Percentiles rank a stretch among this genome's conserved stretches.
Evolutionary conservation across 2,113 vertebrate genomes (phyloP).

Genomic region (Dicaeum eximium): DNA sequence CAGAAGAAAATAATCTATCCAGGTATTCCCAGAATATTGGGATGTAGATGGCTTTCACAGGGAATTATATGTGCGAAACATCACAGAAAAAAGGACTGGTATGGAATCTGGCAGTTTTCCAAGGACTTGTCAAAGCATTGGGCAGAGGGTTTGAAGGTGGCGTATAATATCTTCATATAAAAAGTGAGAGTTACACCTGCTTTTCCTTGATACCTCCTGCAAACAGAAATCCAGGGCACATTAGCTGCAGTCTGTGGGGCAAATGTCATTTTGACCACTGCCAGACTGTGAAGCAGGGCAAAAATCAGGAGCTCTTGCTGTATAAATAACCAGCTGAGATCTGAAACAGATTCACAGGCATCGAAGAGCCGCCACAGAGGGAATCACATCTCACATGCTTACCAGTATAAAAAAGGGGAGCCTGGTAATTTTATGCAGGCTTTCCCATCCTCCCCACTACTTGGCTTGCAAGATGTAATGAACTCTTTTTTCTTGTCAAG

Average conservation of each 20-base stretch:
- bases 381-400: neutral
- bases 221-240: neutral
- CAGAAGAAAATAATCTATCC: neutral
- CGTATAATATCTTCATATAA: neutral
- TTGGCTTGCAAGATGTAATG: slow-evolving; percentile 25
- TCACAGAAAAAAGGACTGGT: neutral
- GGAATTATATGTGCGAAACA: neutral
- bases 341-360: neutral
- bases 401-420: neutral
- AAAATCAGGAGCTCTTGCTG: neutral
- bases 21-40: neutral
- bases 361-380: neutral
- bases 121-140: neutral
- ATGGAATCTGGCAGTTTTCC: neutral
- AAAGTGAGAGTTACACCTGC: neutral
- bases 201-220: neutral
- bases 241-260: neutral
- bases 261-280: neutral
- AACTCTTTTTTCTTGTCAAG: slow-evolving; percentile 28
- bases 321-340: neutral
- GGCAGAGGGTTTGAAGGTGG: neutral
- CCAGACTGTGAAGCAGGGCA: neutral
- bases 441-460: slow-evolving; percentile 7
- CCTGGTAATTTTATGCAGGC: slow-evolving; percentile 20
- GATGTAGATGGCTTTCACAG: neutral